phyloP scores from a whole-genome alignment of 2,888 invertebrate species.

The Papilio elwesi region DNA sequence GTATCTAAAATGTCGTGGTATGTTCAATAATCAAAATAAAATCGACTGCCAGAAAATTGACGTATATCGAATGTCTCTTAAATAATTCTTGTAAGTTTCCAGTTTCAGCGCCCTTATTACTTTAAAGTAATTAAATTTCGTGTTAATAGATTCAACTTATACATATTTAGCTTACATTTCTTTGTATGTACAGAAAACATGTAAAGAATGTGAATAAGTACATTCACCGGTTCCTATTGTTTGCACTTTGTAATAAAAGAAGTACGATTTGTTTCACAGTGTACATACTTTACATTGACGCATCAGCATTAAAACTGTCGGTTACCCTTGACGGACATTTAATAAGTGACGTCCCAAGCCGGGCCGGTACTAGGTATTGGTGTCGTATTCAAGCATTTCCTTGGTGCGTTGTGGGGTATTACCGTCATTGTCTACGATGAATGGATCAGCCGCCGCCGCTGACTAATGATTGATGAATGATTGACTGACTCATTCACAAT shows the following conservation, averaged over 20 bases:
- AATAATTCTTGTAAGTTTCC: no score
- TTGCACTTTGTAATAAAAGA: neutral
- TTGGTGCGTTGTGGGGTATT: constrained; percentile 53
- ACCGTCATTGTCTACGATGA: constrained; percentile 62
- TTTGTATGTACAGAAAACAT: no score
- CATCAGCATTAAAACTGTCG: constrained; percentile 30
- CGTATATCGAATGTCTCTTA: no score
- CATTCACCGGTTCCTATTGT: no score
- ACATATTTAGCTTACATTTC: no score
- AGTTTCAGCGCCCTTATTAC: no score
- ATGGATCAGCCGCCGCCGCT: constrained; percentile 59
- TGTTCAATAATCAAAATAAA: no score
- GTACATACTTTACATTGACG: constrained; percentile 28
- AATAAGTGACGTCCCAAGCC: constrained; percentile 28
- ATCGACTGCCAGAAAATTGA: no score
- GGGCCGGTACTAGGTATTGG: constrained; percentile 31
- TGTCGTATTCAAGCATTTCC: constrained; percentile 45
- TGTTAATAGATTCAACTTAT: no score
- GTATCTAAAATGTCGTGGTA: no score
- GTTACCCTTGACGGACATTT: constrained; percentile 35
- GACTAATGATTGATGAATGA: constrained; percentile 74
- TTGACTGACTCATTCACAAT: constrained; percentile 72
- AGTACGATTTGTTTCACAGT: constrained; percentile 8
- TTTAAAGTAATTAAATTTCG: no score
- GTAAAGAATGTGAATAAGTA: no score